phyloP scores from a whole-genome alignment of 2,797 vertebrate species.

The Gambelia wislizenii region DNA sequence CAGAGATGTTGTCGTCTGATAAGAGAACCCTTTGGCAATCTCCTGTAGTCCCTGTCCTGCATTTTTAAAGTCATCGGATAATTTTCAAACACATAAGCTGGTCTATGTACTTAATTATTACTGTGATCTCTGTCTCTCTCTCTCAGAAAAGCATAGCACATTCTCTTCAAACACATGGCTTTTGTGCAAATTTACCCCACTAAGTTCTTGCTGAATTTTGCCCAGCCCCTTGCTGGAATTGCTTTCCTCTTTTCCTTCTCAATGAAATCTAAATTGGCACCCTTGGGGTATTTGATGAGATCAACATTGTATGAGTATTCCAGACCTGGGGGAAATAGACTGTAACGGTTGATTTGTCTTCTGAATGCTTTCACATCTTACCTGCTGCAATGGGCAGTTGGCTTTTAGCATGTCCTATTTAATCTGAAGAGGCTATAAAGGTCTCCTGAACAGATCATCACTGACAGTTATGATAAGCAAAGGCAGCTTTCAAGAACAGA shows the following conservation, averaged over 20 bases:
- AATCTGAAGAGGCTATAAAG: background rate
- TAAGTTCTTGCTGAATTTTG: background rate
- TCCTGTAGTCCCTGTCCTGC: too few species aligned
- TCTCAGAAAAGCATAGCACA: background rate
- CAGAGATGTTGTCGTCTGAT: too few species aligned
- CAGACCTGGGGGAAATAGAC: background rate
- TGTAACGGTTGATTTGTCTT: background rate
- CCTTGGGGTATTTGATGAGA: background rate
- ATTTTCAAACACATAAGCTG: background rate
- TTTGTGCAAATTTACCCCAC: background rate
- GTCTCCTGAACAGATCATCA: background rate
- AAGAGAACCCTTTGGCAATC: too few species aligned
- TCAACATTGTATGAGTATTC: background rate
- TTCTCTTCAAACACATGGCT: background rate
- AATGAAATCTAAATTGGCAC: background rate
- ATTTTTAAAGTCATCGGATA: too few species aligned
- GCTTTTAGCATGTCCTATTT: background rate
- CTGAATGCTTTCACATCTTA: background rate
- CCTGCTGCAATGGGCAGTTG: background rate
- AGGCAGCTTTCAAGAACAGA: background rate
- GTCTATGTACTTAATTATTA: background rate
- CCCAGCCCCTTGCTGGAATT: background rate
- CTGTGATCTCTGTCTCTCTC: background rate
- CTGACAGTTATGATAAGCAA: background rate
- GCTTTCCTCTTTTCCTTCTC: background rate